Base-by-base conservation (phyloP, 2,113 vertebrate genomes). In the Procavia capensis region DNA sequence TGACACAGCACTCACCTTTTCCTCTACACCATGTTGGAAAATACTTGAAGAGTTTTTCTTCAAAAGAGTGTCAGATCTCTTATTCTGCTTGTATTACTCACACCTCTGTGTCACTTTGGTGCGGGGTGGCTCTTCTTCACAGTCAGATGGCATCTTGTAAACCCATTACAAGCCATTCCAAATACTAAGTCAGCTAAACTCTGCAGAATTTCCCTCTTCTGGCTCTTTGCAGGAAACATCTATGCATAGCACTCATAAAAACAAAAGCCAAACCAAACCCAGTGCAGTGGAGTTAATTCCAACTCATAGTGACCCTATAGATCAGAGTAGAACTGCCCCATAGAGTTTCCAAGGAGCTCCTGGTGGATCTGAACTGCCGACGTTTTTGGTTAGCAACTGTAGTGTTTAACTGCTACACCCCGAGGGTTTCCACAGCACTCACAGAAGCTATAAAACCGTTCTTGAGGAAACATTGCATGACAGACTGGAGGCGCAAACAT, bases 391-490 rank as follows among this genome's bases (percentile, higher is more conserved):
- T n/a, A n/a, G n/a, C n/a, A n/a, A n/a, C n/a, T n/a, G n/a, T n/a
- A n/a, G n/a, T n/a, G n/a, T n/a, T n/a, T n/a, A n/a, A n/a, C n/a
- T n/a, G n/a, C n/a, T n/a, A n/a, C n/a, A n/a, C n/a, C n/a, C n/a
- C n/a, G n/a, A n/a, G n/a, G n/a, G n/a, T n/a, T n/a, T n/a, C n/a
- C n/a, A n/a, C 25, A 83, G 5, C 5, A 70, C 34, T 75, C 16
- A 27, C 0, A 20, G 41, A 36, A 47, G 17, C 29, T 7, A 64
- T 13, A 45, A 91, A 90, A 83, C 22, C 11, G 59, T 8, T 85
- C 74, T 95, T 79, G 88, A 95, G 76, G n/a, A 95, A 90, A 70
- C 11, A 47, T 36, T 24, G 0, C 16, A n/a, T 41, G 74, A 64
- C 11, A 88, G 57, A 22, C 41, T 68, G 29, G 8, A 29, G 64